Percentiles rank a stretch among this genome's conserved stretches.
Conservation (phyloP, 2,797 vertebrate species). For the Propithecus perrieri region DNA sequence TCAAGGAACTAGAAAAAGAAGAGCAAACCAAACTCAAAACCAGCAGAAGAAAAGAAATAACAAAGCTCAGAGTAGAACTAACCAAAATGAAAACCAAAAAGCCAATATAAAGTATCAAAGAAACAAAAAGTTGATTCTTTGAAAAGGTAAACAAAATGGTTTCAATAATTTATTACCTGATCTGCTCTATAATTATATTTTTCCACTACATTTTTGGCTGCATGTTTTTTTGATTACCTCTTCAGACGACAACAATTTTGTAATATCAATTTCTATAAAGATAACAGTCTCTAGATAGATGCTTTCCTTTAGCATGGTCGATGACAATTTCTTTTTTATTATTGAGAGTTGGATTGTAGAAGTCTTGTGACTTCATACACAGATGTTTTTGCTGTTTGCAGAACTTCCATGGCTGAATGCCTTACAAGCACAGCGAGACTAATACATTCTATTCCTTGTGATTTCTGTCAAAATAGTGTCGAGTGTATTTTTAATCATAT, state of each 20-base stretch:
- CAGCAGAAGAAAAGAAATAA: too few relatives aligned
- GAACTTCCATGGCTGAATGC: background rate
- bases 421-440: background rate
- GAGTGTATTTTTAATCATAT: background rate
- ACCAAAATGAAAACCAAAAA: background rate
- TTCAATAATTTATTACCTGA: background rate
- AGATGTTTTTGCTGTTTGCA: background rate
- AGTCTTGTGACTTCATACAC: background rate
- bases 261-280: background rate
- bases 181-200: background rate
- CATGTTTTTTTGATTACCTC: background rate
- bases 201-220: background rate
- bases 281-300: background rate
- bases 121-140: background rate
- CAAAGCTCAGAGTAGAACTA: too few relatives aligned
- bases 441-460: background rate
- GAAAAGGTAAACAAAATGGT: background rate
- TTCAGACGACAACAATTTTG: background rate
- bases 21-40: too few relatives aligned
- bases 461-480: background rate
- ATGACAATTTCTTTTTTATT: constrained; percentile 22
- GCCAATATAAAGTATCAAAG: background rate
- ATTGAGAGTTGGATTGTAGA: background rate
- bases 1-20: too few relatives aligned
- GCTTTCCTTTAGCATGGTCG: background rate